Percentiles rank a stretch among this genome's conserved stretches.
phyloP scores from a whole-genome alignment of 2,888 invertebrate species.

The Amphipyra berbera region DNA sequence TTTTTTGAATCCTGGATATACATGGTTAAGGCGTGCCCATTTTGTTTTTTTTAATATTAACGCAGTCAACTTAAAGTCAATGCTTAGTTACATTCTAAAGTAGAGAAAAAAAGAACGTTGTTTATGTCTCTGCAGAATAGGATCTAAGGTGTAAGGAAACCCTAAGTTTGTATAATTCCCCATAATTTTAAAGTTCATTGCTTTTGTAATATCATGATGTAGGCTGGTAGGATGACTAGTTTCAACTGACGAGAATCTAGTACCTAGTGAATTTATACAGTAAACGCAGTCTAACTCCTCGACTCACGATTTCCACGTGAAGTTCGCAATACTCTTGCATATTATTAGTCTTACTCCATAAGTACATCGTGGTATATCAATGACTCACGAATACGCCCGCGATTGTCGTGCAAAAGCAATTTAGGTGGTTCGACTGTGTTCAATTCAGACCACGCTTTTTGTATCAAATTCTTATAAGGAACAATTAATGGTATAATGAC shows the following conservation, averaged over 20 bases:
- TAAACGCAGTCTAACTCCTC: not conserved
- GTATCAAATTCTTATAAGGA: slow-evolving; percentile 36
- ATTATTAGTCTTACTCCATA: slow-evolving; percentile 20
- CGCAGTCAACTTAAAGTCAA: no score
- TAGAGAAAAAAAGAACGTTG: no score
- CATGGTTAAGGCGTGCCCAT: no score
- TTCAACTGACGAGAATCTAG: not conserved
- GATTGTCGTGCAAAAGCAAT: slow-evolving; percentile 38
- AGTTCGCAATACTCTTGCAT: slow-evolving; percentile 20
- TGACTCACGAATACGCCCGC: slow-evolving; percentile 40
- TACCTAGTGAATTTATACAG: not conserved
- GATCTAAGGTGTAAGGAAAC: no score
- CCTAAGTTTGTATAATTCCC: no score
- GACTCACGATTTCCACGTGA: slow-evolving; percentile 31
- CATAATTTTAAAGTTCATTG: no score
- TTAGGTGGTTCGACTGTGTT: slow-evolving; percentile 32
- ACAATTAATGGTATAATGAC: slow-evolving; percentile 25
- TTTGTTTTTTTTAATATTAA: no score
- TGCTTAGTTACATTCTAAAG: no score
- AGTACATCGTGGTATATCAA: slow-evolving; percentile 15
- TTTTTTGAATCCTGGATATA: no score
- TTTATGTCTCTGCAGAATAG: no score
- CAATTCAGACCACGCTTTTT: slow-evolving; percentile 36
- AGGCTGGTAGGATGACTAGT: no score
- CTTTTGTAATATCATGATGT: no score